Base-by-base conservation (phyloP, 1,140 invertebrate genomes). In the Drosophila azteca region DNA sequence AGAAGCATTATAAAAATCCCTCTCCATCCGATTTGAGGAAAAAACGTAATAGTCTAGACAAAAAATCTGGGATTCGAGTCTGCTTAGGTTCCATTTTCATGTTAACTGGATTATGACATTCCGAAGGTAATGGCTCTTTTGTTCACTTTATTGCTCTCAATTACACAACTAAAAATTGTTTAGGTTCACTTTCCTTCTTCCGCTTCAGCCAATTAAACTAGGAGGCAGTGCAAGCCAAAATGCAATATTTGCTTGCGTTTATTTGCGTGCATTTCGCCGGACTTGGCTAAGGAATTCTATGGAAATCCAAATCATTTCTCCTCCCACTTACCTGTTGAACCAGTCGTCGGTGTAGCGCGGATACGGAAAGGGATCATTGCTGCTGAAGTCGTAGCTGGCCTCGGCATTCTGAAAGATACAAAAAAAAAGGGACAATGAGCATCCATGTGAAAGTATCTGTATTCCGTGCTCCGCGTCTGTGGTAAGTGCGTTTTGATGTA, bases 361-460 rank as follows among this genome's bases (percentile, higher is more conserved):
- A 93, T 99, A 99, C 0, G 98, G 98, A 91, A 95, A 99, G 4
- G 98, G 98, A 92, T 99, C 98, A 90, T 99, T 99, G 91, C 97
- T 99, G 92, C 98, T 99, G 92, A 99, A 99, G 92, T 99, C 98
- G 92, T 98, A 99, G 78, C 98, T 99, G 2, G 98, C 98, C 92
- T 96, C 95, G 0, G 98, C 97, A 88, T 99, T 99, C 98, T 99
- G 93, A 63, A 71, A 71, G 13, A 15, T 13, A 65, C 20, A 57
- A 26, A 39, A 8, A 17, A 69, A 48, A 26, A 39, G 15, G 58
- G 41, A 44, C 17, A 20, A 44, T 20, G 13, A 65, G 51, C 15
- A 17, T 55, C 31, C 31, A 8, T 24, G 1, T 31, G 17, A 6
- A 13, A 7, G 9, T 44, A 7, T 39, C 11, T 13, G 11, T 13